Evolutionary conservation across 2,888 invertebrate species (phyloP), one percentile per base, ranked within the genome.

Genomic region (Epistrophe eligans): DNA sequence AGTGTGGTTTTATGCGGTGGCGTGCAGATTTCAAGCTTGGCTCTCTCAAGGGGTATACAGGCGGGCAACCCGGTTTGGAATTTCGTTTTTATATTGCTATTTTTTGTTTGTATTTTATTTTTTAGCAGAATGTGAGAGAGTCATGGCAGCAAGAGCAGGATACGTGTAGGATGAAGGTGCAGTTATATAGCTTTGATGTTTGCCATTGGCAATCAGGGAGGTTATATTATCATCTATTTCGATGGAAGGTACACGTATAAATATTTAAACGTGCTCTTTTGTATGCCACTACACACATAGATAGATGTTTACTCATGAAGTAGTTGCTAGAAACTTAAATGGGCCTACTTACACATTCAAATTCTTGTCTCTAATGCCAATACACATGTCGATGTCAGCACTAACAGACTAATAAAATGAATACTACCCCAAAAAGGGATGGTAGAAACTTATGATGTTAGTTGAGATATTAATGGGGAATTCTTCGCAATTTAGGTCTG

Each of bases 121-220:
- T 38, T 64, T n/a, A 55, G 40, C 55, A 48, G 38, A 71, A 50
- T 80, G 58, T 76, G 74, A 76, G 70, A 84, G 48, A 76, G 70
- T 45, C 76, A 58, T 71, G 43, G 71, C 15, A 50, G 77, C 76
- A 52, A 24, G 48, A 79, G 70, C 74, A 71, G 81, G 72, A 82
- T 80, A 81, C 67, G 72, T 62, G 67, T 82, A 73, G 58, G 17
- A 58, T 58, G 35, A 11, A 58, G 77, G 62, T 82, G 85, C 82
- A 82, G 77, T 77, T 81, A 55, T 81, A 55, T 60, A 70, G 67
- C 66, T 66, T 73, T 85, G 81, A 85, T 77, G 73, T 77, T 85
- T 85, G 85, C 85, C 82, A 85, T 85, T 85, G 85, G 77, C 82
- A 85, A 82, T 77, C 85, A 77, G 77, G 67, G 82, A 85, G 82